Base-by-base conservation (phyloP, 2,888 invertebrate genomes). In the Melinaea marsaeus region DNA sequence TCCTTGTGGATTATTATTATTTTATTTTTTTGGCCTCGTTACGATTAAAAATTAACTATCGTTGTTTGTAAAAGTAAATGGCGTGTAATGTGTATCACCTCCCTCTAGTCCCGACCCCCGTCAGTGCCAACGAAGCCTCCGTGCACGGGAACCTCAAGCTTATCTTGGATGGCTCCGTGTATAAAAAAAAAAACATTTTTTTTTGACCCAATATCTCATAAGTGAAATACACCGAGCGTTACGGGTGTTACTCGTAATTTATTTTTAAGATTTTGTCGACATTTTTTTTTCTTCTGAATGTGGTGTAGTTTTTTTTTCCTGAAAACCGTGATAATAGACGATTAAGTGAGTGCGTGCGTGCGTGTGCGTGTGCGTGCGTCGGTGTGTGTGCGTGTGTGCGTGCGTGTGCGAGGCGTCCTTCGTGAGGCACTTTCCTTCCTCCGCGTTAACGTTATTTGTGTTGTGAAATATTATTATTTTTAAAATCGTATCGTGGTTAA, bases 251-350 rank as follows among this genome's bases (percentile, higher is more conserved):
- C 80, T 86, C 84, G 83, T 86, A 83, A 81, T 85, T 86, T 88
- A 85, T 85, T 86, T 89, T 85, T 90, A 90, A 88, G 85, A 85
- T 84, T 85, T 85, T 86, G 84, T 85, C 78, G 80, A 82, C 83
- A 68, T 80, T 83, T 85, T 51, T 82, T 80, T 80, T 22, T 22
- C 22, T 22, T 22, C 22, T 22, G 22, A 82, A 80, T 83, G 79
- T 86, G 79, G 80, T 86, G 80, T 82, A 83, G 80, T 84, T 51
- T 51, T 46, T n/a, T 46, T 86, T 84, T 84, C 82, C 80, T 82
- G 81, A 86, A 83, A 89, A 88, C 89, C 86, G 91, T 91, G 91
- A 91, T 91, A 91, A 86, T 91, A 91, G 91, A 84, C 88, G 78
- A 80, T 81, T 89, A 90, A 87, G 88, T 85, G 79, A 32, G n/a